These are phyloP conservation scores for Diaperis boleti DNA, from an alignment of 2,888 invertebrate species.

Conservation along the genomic window DNA sequence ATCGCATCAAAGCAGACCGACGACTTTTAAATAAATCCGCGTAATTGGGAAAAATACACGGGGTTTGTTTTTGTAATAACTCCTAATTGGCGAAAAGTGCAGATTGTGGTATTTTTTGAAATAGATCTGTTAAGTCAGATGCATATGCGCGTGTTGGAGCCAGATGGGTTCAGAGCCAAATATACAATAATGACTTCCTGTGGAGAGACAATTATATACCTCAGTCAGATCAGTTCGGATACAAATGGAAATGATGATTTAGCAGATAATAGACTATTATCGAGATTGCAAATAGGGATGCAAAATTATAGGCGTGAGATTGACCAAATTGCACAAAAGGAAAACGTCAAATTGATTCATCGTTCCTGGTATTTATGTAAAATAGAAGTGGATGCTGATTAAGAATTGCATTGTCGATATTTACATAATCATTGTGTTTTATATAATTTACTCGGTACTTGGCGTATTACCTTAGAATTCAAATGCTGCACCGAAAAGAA, in stretches of 20 bases:
- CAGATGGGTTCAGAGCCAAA: constrained; percentile 56
- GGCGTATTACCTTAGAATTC: not conserved
- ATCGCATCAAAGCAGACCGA: not conserved
- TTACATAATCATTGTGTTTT: constrained; percentile 38
- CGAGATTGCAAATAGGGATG: constrained; percentile 45
- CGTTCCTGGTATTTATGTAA: constrained; percentile 38
- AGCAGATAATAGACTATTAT: constrained; percentile 52
- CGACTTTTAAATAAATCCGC: constrained; percentile 12
- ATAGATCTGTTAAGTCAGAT: constrained; percentile 30
- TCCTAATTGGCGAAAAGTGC: constrained; percentile 8
- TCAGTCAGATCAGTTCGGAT: constrained; percentile 40
- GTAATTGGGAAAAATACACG: constrained; percentile 11
- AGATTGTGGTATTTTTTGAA: constrained; percentile 16
- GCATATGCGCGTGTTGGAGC: constrained; percentile 49
- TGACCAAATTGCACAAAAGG: constrained; percentile 37
- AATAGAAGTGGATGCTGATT: constrained; percentile 29
- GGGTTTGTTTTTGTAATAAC: constrained; percentile 13
- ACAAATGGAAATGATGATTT: constrained; percentile 56
- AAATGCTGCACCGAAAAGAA: not conserved
- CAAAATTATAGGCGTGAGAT: constrained; percentile 40
- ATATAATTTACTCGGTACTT: constrained; percentile 13
- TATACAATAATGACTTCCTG: constrained; percentile 62
- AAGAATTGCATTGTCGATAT: constrained; percentile 25
- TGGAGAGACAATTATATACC: constrained; percentile 60
- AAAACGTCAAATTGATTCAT: constrained; percentile 39